Base-by-base conservation (phyloP, 2,888 invertebrate genomes). In the Argynnis bischoffii region DNA sequence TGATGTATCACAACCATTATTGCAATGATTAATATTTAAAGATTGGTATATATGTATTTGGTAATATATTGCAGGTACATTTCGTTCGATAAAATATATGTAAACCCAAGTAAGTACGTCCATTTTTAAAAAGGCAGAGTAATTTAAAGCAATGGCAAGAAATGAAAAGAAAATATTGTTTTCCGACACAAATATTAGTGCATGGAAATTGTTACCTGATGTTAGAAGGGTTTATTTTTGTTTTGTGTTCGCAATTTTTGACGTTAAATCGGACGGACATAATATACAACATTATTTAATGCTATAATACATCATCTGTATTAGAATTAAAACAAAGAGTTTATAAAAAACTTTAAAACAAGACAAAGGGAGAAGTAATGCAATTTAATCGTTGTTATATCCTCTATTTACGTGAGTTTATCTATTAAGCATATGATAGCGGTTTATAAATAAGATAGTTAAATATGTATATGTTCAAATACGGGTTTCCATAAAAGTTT, bases 1-100 rank as follows among this genome's bases (percentile, higher is more conserved):
- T 86, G 82, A 86, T 85, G 80, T 81, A 82, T 90, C 92, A 92
- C 92, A 92, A 92, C 92, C 92, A 86, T 88, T 88, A 89, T 87
- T 89, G 89, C 86, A 90, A 89, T 87, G 82, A 86, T 86, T 82
- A 66, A 48, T 64, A 60, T 65, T 65, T 82, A 80, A 75, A 57
- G 57, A 57, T 47, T 57, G 57, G 59, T 82, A 80, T 67, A 61
- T 85, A 84, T 69, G 72, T 77, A 77, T 90, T 91, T 90, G 88
- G 90, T 89, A 85, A 85, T 77, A 89, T 89, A 80, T 80, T 80
- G 80, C 87, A 90, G 87, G 89, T 88, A 90, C 88, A 81, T 80
- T 79, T 82, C 79, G 78, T 82, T 79, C 79, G 74, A 77, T 79
- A 78, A 77, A 77, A 75, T 76, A 79, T 77, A 82, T 79, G 74